Base-by-base conservation (phyloP, 2,113 vertebrate genomes). In the human (Homo sapiens) region DNA sequence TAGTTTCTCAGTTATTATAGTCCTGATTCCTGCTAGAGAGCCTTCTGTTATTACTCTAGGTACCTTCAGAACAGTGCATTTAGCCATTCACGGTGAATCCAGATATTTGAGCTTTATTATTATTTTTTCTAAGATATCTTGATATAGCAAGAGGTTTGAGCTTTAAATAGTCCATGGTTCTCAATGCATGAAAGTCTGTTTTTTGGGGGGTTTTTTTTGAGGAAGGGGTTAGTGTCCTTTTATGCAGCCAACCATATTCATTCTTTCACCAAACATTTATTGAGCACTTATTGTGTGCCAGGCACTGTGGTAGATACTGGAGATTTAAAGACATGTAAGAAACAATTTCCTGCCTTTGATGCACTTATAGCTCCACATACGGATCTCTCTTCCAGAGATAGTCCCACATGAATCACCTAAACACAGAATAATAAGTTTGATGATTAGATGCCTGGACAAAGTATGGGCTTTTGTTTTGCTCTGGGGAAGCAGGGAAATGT, bases 1-100 rank as follows among this genome's bases (percentile, higher is more conserved):
- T 92, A 68, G 89, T 89, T 97, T 95, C 23, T 81, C 89, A 23
- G 27, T 93, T 94, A 66, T 83, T 92, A 35, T 52, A 94, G 57
- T 89, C 96, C 80, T 84, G 30, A 52, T 85, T 97, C 66, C 20
- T 81, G 38, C 81, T 84, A 84, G 30, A 88, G 59, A 86, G 48
- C 38, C 57, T 95, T 92, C 57, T 23, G 50, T 84, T 87, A 86
- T 68, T 78, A 22, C 76, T 72, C 22, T 73, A 81, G 48, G 55
- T 17, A 84, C 6, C n/a, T 93, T 94, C 70, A 84, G 40, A 94
- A 84, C 80, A 93, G 50, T 84, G 89, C 27, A 68, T 55, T 17
- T 70, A 76, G 50, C n/a, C 35, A 88, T 79, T 94, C n/a, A 83
- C 43, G 4, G 27, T 92, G 25, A 92, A 89, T 30, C 84, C 81